phyloP scores from a whole-genome alignment of 2,113 vertebrate genomes.

The Dipodomys merriami region DNA sequence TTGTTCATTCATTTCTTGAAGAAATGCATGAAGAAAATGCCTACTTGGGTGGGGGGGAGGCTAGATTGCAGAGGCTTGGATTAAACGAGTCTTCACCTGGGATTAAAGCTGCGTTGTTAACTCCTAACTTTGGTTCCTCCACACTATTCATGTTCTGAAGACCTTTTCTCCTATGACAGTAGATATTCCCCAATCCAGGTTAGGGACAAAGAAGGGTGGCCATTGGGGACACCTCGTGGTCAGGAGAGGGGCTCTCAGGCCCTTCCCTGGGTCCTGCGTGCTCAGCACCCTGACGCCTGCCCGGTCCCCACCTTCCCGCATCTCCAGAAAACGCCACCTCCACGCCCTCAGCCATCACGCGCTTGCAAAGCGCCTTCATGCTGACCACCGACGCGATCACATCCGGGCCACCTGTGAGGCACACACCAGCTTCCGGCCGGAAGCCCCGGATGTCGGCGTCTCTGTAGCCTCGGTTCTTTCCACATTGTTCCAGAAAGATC shows the following conservation, averaged over 20 bases:
- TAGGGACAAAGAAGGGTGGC: rapidly evolving
- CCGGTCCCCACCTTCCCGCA: slow-evolving; percentile 87
- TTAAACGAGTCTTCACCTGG: background rate
- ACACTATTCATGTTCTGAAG: background rate
- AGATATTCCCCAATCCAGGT: rapidly evolving
- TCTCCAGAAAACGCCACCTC: slow-evolving; percentile 89
- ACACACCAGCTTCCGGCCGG: slow-evolving; percentile 85
- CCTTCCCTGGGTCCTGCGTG: background rate
- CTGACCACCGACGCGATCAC: slow-evolving; percentile 87
- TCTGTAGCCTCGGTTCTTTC: slow-evolving; percentile 89
- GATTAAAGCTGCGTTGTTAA: background rate
- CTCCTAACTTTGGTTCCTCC: background rate
- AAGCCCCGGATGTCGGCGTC: slow-evolving; percentile 87
- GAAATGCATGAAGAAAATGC: background rate
- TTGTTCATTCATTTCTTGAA: background rate
- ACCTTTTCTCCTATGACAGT: background rate
- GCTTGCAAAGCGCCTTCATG: slow-evolving; percentile 86
- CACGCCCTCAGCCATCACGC: slow-evolving; percentile 77
- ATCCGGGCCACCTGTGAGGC: slow-evolving; percentile 88
- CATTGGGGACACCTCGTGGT: background rate
- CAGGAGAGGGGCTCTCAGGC: background rate
- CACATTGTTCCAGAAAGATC: slow-evolving; percentile 90
- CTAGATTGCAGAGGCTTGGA: background rate
- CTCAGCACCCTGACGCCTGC: rapidly evolving
- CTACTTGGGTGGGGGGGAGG: background rate